Base-by-base conservation (phyloP, 2,888 invertebrate genomes). In the Tipula confusa region DNA sequence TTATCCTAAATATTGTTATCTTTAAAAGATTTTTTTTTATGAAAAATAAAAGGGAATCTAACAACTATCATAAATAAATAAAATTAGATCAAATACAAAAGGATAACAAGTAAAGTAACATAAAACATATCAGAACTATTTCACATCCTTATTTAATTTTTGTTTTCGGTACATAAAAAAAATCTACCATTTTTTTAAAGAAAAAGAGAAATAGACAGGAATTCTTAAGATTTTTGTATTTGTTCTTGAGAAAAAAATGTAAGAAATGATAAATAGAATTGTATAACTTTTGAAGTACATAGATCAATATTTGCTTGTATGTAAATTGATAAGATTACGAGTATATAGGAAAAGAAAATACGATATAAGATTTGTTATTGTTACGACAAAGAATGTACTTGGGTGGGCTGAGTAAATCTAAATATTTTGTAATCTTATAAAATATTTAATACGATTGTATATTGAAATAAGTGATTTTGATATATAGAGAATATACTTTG, bases 281-380 rank as follows among this genome's bases (percentile, higher is more conserved):
- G 24, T 64, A 64, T 64, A 64, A 64, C 64, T 64, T 64, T 64
- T 64, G 64, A 64, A 64, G 64, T 64, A 33, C n/a, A n/a, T 33
- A 64, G 64, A 64, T 64, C 64, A 64, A 64, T 64, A 64, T 64
- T 64, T 64, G 24, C 64, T 64, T 24, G 11, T 64, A 64, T 24
- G 24, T 64, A 64, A 64, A 64, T 24, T 64, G 64, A 64, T 64
- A 64, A 64, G 64, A 64, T 64, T 64, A 64, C 24, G n/a, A n/a
- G n/a, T n/a, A 11, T 9, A 24, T 7, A 18, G 9, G 64, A 64
- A 11, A 24, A 24, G 18, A 43, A 43, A 43, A 43, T 43, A 4
- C 24, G 24, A 64, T 24, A 5, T n/a, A 43, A 4, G n/a, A 43
- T 43, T 43, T 43, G n/a, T 36, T 36, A 11, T 36, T 36, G 36